Evolutionary conservation across 2,113 vertebrate genomes (phyloP).

Genomic region (Pelvicachromis taeniatus): DNA sequence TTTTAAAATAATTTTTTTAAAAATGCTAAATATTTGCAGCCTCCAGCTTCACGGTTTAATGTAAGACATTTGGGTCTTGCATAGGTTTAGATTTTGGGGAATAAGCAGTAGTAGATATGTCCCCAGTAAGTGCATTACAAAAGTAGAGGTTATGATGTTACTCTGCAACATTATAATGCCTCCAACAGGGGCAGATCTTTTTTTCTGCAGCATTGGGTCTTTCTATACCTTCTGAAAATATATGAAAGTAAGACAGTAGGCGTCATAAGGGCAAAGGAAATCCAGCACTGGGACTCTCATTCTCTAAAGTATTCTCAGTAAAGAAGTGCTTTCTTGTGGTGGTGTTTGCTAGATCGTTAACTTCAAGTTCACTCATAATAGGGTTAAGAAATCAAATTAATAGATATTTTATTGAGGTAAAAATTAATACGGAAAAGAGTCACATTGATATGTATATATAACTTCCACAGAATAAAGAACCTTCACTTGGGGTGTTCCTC

Average conservation of each 20-base stretch:
- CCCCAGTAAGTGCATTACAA: not conserved
- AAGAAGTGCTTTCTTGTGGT: not conserved
- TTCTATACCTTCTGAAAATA: not conserved
- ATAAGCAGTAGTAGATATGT: not conserved
- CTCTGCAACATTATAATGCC: not conserved
- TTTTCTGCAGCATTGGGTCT: not conserved
- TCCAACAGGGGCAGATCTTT: not conserved
- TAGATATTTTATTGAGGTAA: not conserved
- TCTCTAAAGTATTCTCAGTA: fast-evolving
- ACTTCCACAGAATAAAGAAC: not conserved
- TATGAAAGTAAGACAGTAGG: not conserved
- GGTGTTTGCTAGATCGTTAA: not conserved
- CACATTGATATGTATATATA: not conserved
- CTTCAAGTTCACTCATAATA: not conserved
- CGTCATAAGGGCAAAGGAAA: not conserved
- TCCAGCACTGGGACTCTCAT: not conserved
- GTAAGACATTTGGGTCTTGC: not conserved
- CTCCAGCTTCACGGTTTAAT: not conserved
- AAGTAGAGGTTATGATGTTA: not conserved
- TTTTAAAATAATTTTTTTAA: not conserved
- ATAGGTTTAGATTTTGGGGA: not conserved
- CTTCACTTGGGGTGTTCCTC: not conserved
- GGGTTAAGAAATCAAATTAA: not conserved
- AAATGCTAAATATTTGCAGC: not conserved
- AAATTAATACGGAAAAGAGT: not conserved